Conservation (phyloP, 2,888 invertebrate genomes). For the Alentia gelatinosa region DNA sequence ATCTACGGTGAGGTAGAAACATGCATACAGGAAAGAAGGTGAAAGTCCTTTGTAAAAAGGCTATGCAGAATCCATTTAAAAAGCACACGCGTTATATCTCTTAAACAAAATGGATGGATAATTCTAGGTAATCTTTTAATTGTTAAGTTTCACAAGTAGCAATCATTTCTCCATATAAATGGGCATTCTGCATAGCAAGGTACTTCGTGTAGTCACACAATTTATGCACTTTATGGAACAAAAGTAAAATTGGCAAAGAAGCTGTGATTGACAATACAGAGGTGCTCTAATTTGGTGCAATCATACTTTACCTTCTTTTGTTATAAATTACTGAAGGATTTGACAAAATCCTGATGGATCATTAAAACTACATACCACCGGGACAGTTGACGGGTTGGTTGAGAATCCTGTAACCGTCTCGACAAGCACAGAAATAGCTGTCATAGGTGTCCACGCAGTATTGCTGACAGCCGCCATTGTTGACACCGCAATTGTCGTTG, state of each 20-base stretch:
- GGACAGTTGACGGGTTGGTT: slow-evolving; percentile 23
- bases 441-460: slow-evolving; percentile 54
- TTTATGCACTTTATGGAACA: too few relatives aligned
- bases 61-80: too few relatives aligned
- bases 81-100: too few relatives aligned
- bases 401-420: slow-evolving; percentile 19
- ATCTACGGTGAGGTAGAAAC: neutral
- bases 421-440: slow-evolving; percentile 54
- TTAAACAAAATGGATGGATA: too few relatives aligned
- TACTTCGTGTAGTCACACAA: too few relatives aligned
- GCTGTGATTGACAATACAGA: neutral
- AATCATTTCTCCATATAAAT: too few relatives aligned
- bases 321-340: neutral
- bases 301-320: neutral
- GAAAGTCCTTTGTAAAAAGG: neutral
- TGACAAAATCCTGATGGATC: neutral
- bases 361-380: neutral
- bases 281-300: neutral
- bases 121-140: too few relatives aligned
- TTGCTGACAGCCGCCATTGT: slow-evolving; percentile 55
- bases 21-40: neutral
- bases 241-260: too few relatives aligned
- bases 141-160: too few relatives aligned
- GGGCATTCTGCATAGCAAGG: too few relatives aligned
- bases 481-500: neutral